Base-by-base conservation (phyloP, 2,888 invertebrate species). In the Pyrocoelia pectoralis region DNA sequence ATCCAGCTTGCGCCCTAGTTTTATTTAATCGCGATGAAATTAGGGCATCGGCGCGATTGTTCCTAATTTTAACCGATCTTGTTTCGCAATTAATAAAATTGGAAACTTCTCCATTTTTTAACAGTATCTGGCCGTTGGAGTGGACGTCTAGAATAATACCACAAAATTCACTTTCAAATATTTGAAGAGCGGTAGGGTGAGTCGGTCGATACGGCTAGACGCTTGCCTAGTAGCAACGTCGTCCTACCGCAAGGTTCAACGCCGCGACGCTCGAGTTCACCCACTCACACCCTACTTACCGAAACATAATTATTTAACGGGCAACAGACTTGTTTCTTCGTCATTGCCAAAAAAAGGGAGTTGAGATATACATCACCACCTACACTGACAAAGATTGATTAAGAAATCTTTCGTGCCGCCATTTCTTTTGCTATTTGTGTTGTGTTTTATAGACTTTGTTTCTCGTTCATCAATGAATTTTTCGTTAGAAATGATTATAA, bases 191-290 rank as follows among this genome's bases (percentile, higher is more conserved):
- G 52, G 52, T 6, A 4, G 65, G 56, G 60, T 61, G 64, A 29
- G 61, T 73, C 76, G 82, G 80, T 83, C 83, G 83, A 83, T 83
- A 81, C 76, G 83, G 81, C 83, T 83, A 83, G 83, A 83, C 83
- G 73, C 70, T 68, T 72, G 74, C 77, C 74, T 74, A 72, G 74
- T 75, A 71, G 72, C 73, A 59, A 55, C 54, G 54, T 56, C 64
- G 62, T 62, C 62, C 58, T 66, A 58, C 56, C 56, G 48, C 51
- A 62, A 62, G 66, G 77, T 76, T 77, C 79, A 77, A 76, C 75
- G 74, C 66, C 74, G 73, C 74, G 60, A 56, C 65, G 60, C 60
- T 48, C 56, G 46, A 29, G 48, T 46, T 28, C 56, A 28, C 57
- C 43, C 63, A 38, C 61, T 46, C 54, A 61, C 65, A 53, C 60